Evolutionary conservation across 1,140 invertebrate species (phyloP), one percentile per base, ranked within the genome.

Genomic region (Phortica variegata): DNA sequence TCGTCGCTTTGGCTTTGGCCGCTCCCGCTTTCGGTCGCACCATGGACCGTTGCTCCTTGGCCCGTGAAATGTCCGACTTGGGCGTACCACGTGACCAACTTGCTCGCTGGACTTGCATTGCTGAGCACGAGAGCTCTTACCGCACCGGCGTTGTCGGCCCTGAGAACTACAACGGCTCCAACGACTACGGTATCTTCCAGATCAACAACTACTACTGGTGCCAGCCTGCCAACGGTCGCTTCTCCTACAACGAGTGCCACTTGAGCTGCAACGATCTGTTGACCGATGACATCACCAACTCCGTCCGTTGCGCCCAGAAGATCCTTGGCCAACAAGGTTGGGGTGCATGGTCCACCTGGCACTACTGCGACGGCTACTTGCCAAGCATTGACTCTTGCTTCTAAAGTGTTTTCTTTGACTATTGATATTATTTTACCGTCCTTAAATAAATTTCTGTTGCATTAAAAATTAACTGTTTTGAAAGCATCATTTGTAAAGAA

Each of bases 171-270:
- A 10, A 60, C n/a, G n/a, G n/a, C n/a, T n/a, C n/a, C n/a, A n/a
- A n/a, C n/a, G n/a, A n/a, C n/a, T n/a, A n/a, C n/a, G n/a, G n/a
- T n/a, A n/a, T n/a, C n/a, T n/a, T n/a, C n/a, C n/a, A n/a, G n/a
- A n/a, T n/a, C n/a, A n/a, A 60, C 20, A 37, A 49, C 19, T 21
- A 29, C 3, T 60, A 42, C 7, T 60, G 58, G 58, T 57, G 57
- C 21, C 37, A 44, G 29, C 44, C 44, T 2, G 13, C 42, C 3
- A 12, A 26, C 19, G 50, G 40, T 18, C 13, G 34, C 3, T 2
- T 3, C 9, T 47, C 46, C 16, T 44, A 46, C 7, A 41, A 55
- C 15, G 21, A 39, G 21, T 55, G 47, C 15, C 32, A 36, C 1
- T n/a, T 55, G 3, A 39, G 29, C 5, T 55, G 53, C 20, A 20